phyloP scores from a whole-genome alignment of 2,888 invertebrate genomes.

The Ethmia dodecea region DNA sequence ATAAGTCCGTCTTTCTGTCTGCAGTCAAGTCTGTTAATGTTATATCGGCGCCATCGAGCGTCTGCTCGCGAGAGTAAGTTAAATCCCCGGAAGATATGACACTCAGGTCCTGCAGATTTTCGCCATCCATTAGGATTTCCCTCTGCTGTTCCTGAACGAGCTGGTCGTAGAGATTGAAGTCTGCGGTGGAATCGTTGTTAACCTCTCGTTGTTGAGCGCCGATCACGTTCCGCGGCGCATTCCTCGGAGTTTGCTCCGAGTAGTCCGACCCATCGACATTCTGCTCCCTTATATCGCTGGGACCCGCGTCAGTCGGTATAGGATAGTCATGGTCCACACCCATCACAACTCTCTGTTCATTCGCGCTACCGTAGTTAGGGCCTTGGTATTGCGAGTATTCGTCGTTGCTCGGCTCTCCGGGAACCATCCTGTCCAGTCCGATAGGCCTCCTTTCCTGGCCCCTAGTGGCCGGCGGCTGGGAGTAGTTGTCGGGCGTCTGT shows the following conservation, averaged over 20 bases:
- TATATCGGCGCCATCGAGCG: slow-evolving; percentile 66
- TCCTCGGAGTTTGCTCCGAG: slow-evolving; percentile 44
- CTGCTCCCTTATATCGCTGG: slow-evolving; percentile 55
- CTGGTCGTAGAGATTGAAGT: slow-evolving; percentile 33
- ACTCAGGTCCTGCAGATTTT: slow-evolving; percentile 72
- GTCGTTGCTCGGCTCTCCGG: slow-evolving; percentile 77
- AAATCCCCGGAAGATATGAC: slow-evolving; percentile 49
- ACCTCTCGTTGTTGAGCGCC: slow-evolving; percentile 34
- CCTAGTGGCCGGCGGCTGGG: slow-evolving; percentile 37
- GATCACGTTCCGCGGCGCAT: slow-evolving; percentile 41
- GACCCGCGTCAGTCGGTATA: slow-evolving; percentile 39
- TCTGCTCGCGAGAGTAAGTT: slow-evolving; percentile 63
- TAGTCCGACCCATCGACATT: slow-evolving; percentile 68
- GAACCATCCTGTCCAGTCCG: slow-evolving; percentile 79
- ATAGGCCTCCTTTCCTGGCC: slow-evolving; percentile 62
- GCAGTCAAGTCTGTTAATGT: slow-evolving; percentile 36
- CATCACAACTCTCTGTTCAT: slow-evolving; percentile 73
- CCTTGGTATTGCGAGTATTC: slow-evolving; percentile 54
- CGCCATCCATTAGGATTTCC: slow-evolving; percentile 78
- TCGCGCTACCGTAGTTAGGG: slow-evolving; percentile 51
- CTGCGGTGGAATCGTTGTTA: slow-evolving; percentile 34
- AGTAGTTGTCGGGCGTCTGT: slow-evolving; percentile 49
- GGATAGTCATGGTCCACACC: slow-evolving; percentile 70
- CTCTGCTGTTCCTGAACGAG: slow-evolving; percentile 59
- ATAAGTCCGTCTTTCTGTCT: slow-evolving; percentile 42